Conservation (phyloP, 2,888 invertebrate genomes). For the Dysmachus trigonus region DNA sequence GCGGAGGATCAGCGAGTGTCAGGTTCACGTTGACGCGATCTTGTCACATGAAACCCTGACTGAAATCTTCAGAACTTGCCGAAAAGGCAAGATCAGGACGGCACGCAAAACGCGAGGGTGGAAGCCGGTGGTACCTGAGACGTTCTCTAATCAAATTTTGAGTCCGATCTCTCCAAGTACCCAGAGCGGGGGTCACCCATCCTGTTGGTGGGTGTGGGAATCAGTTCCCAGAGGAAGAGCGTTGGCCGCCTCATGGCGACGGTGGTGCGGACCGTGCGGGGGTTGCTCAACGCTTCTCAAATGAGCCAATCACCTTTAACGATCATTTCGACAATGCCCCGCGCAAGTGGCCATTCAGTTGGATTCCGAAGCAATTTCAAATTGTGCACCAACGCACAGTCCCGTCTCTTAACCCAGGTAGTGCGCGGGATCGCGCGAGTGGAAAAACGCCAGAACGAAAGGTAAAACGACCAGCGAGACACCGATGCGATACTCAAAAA, state of each 20-base stretch:
- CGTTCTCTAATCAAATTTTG: conserved; percentile 19
- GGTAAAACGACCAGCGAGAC: conserved; percentile 35
- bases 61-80: conserved; percentile 32
- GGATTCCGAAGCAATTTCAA: conserved; percentile 37
- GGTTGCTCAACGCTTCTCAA: not conserved
- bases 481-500: conserved; percentile 45
- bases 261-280: too few species aligned
- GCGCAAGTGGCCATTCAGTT: not conserved
- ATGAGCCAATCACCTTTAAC: not conserved
- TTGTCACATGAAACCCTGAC: conserved; percentile 30
- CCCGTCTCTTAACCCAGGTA: not conserved
- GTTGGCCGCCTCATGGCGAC: not conserved
- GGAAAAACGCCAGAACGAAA: conserved; percentile 33
- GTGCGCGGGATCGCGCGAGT: not conserved
- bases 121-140: conserved; percentile 11
- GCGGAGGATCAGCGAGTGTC: conserved; percentile 32
- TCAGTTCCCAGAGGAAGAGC: not conserved
- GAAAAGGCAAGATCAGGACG: conserved; percentile 7
- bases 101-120: conserved; percentile 34
- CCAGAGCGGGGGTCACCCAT: not conserved
- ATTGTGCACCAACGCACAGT: conserved; percentile 31
- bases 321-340: not conserved
- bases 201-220: conserved; percentile 32
- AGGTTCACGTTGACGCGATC: conserved; percentile 39
- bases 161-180: not conserved